Percentiles rank a stretch among this genome's conserved stretches.
These are phyloP conservation scores for Ancistrus triradiatus DNA, from an alignment of 2,113 vertebrate species.

Conservation along the genomic window DNA sequence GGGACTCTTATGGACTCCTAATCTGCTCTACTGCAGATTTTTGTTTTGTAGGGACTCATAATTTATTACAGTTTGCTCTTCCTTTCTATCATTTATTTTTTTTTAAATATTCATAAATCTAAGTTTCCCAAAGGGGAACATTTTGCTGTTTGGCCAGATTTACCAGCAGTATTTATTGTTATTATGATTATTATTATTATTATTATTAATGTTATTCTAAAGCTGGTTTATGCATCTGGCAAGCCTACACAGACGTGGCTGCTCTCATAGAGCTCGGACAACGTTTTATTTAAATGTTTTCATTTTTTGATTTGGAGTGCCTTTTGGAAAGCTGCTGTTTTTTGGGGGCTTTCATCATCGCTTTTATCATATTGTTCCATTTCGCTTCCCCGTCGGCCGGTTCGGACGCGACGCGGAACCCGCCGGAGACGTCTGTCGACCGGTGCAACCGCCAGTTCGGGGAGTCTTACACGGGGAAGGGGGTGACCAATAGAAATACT, in stretches of 20 bases:
- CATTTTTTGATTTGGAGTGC: conserved; percentile 93
- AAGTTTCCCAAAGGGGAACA: conserved; percentile 71
- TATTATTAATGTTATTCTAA: conserved; percentile 66
- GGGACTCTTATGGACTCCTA: conserved; percentile 62
- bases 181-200: conserved; percentile 55
- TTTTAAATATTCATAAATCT: conserved; percentile 50
- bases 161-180: conserved; percentile 75
- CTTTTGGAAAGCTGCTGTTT: conserved; percentile 95
- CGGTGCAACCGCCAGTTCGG: conserved; percentile 43
- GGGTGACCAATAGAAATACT: conserved; percentile 63
- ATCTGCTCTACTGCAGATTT: conserved; percentile 56
- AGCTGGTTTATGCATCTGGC: conserved; percentile 81
- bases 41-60: conserved; percentile 70
- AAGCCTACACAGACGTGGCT: conserved; percentile 80
- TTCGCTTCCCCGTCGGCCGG: conserved; percentile 20
- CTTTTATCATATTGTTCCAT: conserved; percentile 55
- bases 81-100: conserved; percentile 65
- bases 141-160: conserved; percentile 75
- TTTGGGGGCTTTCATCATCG: conserved; percentile 70
- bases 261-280: conserved; percentile 89
- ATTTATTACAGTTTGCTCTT: conserved; percentile 72
- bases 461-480: conserved; percentile 21
- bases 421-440: conserved; percentile 28
- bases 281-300: conserved; percentile 64
- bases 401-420: conserved; percentile 23